Evolutionary conservation across 2,888 invertebrate genomes (phyloP).

Genomic region (Hetaerina titia): DNA sequence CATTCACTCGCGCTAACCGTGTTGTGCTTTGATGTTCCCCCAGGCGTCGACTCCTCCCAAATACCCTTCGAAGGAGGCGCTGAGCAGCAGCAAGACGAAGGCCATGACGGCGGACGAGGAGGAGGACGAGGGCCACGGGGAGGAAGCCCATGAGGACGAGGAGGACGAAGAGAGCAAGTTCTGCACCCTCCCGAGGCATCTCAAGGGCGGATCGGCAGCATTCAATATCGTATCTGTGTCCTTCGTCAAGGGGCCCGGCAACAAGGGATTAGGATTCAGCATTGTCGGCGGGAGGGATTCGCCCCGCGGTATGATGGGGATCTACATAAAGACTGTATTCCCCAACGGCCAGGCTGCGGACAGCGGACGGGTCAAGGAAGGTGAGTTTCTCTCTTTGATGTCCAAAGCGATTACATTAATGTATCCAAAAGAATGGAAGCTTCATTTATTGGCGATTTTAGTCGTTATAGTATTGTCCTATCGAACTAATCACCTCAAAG

Average conservation of each 20-base stretch:
- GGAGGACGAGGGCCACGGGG: conserved; percentile 73
- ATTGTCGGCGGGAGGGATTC: conserved; percentile 94
- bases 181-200: conserved; percentile 81
- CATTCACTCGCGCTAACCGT: too few species aligned
- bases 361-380: conserved; percentile 88
- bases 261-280: conserved; percentile 92
- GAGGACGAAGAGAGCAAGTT: conserved; percentile 80
- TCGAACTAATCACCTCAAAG: too few species aligned
- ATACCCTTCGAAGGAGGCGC: not conserved
- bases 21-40: not conserved
- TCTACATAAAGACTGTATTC: conserved; percentile 92
- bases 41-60: not conserved
- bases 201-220: conserved; percentile 75
- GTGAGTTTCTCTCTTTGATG: conserved; percentile 77
- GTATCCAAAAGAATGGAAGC: too few species aligned
- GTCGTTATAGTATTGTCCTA: too few species aligned
- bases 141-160: conserved; percentile 74
- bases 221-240: conserved; percentile 79
- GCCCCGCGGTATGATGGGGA: conserved; percentile 91
- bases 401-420: too few species aligned
- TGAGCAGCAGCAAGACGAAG: not conserved
- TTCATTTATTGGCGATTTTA: too few species aligned
- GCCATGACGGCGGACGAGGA: conserved; percentile 75
- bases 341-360: conserved; percentile 92
- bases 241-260: conserved; percentile 89